phyloP scores from a whole-genome alignment of 2,113 vertebrate species.

The Platichthys stellatus region DNA sequence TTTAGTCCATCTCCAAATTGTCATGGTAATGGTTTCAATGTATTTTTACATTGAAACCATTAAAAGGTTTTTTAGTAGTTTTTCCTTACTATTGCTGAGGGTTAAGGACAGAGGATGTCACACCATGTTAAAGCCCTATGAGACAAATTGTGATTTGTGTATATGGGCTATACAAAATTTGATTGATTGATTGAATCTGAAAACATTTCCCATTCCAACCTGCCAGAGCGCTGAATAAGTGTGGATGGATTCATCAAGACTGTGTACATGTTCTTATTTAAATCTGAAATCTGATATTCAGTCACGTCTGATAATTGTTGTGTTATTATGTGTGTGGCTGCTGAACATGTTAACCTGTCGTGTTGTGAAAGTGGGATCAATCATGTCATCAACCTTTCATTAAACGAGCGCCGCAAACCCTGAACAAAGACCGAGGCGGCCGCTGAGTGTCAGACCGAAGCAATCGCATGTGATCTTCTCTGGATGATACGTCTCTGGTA shows the following conservation, averaged over 20 bases:
- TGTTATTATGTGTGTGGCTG: not conserved
- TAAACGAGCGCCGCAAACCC: constrained; percentile 9
- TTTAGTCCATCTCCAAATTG: too few species aligned
- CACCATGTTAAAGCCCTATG: too few species aligned
- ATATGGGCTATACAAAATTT: too few species aligned
- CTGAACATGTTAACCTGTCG: not conserved
- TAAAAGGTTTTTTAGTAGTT: too few species aligned
- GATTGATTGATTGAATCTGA: too few species aligned
- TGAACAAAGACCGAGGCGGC: constrained; percentile 29
- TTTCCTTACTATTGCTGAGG: too few species aligned
- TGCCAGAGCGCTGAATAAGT: not conserved
- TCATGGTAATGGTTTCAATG: too few species aligned
- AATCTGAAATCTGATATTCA: not conserved
- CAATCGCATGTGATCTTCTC: constrained; percentile 45
- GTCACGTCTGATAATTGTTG: not conserved
- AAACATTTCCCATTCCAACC: too few species aligned
- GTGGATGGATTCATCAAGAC: too few species aligned
- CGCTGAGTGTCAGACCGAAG: constrained; percentile 54
- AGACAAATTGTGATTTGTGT: too few species aligned
- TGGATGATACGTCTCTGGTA: constrained; percentile 37
- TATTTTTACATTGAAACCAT: too few species aligned
- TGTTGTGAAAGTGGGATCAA: constrained; percentile 34
- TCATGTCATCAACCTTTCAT: constrained; percentile 8
- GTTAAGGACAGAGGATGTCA: too few species aligned
- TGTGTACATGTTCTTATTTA: not conserved